These are phyloP conservation scores for Lophura nycthemera DNA, from an alignment of 2,113 vertebrate genomes.

Conservation along the genomic window DNA sequence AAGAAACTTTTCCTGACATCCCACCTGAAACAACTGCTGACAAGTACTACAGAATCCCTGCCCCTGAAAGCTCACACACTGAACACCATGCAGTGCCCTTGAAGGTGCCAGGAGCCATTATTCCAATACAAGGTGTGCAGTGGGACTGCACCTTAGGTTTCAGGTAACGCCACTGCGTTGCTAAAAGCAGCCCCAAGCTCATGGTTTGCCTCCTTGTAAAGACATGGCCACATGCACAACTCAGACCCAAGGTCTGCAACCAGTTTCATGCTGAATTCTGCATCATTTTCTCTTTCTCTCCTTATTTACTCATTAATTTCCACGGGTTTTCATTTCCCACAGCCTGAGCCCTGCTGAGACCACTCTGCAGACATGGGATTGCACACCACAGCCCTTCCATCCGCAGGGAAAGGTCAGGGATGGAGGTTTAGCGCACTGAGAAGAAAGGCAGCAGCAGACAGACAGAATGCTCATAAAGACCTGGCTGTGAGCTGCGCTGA, in stretches of 20 bases:
- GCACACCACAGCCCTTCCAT: neutral
- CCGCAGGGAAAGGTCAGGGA: conserved; percentile 17
- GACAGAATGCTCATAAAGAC: conserved; percentile 41
- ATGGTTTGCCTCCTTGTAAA: neutral
- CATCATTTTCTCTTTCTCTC: neutral
- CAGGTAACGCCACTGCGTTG: neutral
- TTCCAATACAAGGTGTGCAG: fast-evolving
- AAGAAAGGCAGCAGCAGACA: conserved; percentile 62
- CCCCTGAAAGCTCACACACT: neutral
- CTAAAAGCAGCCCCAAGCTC: neutral
- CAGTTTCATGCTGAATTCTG: fast-evolving
- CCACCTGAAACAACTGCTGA: neutral
- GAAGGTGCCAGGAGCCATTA: neutral
- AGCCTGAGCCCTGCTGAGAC: neutral
- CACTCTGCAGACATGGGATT: neutral
- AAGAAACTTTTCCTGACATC: neutral
- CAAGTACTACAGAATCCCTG: neutral
- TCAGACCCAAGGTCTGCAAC: neutral
- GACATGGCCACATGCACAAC: neutral
- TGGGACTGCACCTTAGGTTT: neutral
- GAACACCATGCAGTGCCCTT: fast-evolving
- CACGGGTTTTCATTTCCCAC: conserved; percentile 40
- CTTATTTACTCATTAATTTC: conserved; percentile 30
- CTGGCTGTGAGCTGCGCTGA: conserved; percentile 64
- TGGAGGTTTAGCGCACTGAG: neutral